phyloP scores from a whole-genome alignment of 2,113 vertebrate genomes.

The Litocranius walleri region DNA sequence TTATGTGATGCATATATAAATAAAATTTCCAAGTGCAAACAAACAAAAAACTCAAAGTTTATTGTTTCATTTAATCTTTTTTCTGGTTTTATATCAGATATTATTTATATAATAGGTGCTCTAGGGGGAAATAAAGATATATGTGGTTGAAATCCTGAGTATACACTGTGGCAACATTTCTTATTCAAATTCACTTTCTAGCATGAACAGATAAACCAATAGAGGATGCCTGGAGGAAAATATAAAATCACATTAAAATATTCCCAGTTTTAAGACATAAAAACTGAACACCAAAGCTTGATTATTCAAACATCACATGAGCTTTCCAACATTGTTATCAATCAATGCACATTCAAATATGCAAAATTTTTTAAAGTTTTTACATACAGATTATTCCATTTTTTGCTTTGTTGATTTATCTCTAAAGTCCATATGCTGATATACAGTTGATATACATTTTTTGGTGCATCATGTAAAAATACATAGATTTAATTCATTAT shows the following conservation, averaged over 20 bases:
- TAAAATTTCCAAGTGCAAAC: neutral
- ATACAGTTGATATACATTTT: neutral
- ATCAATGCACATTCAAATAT: neutral
- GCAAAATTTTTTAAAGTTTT: neutral
- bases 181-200: constrained; percentile 62
- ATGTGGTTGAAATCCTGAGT: neutral
- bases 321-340: neutral
- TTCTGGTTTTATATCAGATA: neutral
- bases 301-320: constrained; percentile 55
- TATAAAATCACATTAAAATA: constrained; percentile 68
- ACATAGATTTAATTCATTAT: neutral
- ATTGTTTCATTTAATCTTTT: constrained; percentile 41
- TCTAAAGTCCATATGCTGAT: neutral
- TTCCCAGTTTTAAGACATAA: constrained; percentile 45
- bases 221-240: constrained; percentile 67
- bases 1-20: neutral
- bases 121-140: constrained; percentile 30
- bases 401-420: neutral
- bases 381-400: neutral
- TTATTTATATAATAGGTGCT: constrained; percentile 7
- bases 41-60: neutral
- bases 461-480: neutral
- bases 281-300: constrained; percentile 22
- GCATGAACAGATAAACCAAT: constrained; percentile 56
- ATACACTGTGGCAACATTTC: neutral